Evolutionary conservation across 1,140 invertebrate species (phyloP).

Genomic region (Wiebesia pumilae): DNA sequence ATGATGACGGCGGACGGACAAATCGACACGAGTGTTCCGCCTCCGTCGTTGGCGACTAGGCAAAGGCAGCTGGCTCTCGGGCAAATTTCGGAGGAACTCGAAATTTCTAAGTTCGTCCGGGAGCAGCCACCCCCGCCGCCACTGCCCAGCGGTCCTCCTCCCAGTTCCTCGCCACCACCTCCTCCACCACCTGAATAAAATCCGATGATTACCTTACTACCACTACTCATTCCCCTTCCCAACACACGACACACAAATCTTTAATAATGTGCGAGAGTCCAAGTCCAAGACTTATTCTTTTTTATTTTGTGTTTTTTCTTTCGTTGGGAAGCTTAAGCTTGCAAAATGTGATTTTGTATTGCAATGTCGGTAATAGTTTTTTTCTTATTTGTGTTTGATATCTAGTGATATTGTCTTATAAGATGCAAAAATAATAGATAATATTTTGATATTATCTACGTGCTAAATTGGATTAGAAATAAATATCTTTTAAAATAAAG

Average conservation of each 20-base stretch:
- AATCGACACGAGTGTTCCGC: slow-evolving; percentile 70
- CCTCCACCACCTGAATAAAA: slow-evolving; percentile 73
- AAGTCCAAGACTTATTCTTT: slow-evolving; percentile 26
- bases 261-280: slow-evolving; percentile 30
- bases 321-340: slow-evolving; percentile 23
- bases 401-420: too few relatives aligned
- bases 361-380: neutral
- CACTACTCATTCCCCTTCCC: neutral
- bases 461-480: too few relatives aligned
- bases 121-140: slow-evolving; percentile 33
- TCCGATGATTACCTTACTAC: neutral
- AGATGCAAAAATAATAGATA: too few relatives aligned
- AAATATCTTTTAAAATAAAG: too few relatives aligned
- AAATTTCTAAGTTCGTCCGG: slow-evolving; percentile 7
- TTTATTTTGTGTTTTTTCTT: slow-evolving; percentile 39
- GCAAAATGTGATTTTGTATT: neutral
- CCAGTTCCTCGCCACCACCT: slow-evolving; percentile 68
- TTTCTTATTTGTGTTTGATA: neutral
- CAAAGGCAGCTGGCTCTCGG: slow-evolving; percentile 27
- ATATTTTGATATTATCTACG: too few relatives aligned
- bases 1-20: slow-evolving; percentile 65
- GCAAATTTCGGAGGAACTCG: neutral
- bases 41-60: slow-evolving; percentile 57
- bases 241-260: neutral
- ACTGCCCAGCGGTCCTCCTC: slow-evolving; percentile 72